A percentile compares a stretch with the other conserved stretches of the same genome.
phyloP scores from a whole-genome alignment of 2,888 invertebrate species.

The Strigamia maritima region DNA sequence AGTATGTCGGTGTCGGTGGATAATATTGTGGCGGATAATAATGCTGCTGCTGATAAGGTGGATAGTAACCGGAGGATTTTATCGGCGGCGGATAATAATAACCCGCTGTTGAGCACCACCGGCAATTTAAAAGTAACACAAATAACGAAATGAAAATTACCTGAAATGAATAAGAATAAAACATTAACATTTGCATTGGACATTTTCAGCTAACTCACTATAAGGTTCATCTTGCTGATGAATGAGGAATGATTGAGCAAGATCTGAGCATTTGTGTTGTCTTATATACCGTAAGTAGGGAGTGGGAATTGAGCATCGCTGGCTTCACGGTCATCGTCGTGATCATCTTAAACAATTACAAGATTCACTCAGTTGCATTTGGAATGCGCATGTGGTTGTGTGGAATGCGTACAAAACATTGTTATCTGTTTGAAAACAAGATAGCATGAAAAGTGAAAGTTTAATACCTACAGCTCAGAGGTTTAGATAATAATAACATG shows the following conservation, averaged over 20 bases:
- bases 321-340: constrained; percentile 16
- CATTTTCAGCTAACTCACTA: neutral
- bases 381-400: neutral
- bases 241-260: constrained; percentile 2
- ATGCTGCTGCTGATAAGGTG: neutral
- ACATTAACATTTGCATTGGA: neutral
- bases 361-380: constrained; percentile 3
- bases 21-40: neutral
- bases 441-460: neutral
- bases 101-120: neutral
- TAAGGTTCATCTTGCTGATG: neutral
- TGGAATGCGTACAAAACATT: neutral
- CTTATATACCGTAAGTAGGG: neutral
- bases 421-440: neutral
- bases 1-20: neutral
- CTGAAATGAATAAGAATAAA: neutral
- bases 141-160: neutral
- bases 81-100: neutral
- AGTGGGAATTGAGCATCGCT: constrained; percentile 5
- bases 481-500: neutral
- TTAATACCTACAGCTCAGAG: neutral
- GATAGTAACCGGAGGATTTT: neutral
- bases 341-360: constrained; percentile 21
- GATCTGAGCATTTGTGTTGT: neutral
- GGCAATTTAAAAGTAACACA: neutral